Evolutionary conservation across 2,797 vertebrate species (phyloP).

Genomic region (Mallotus villosus): DNA sequence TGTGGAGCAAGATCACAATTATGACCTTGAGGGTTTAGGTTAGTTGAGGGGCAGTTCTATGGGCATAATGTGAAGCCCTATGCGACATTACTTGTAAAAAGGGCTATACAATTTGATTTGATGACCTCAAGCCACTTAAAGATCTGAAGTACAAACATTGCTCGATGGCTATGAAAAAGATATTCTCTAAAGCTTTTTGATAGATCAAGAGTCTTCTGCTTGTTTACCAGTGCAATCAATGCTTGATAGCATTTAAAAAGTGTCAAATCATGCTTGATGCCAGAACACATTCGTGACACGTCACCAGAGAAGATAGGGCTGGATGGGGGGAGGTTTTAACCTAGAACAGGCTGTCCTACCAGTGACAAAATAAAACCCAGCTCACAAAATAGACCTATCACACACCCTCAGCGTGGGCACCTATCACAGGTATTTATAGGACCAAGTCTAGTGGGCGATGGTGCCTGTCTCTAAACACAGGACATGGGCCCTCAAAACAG

Average conservation of each 20-base stretch:
- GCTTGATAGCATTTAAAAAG: conserved; percentile 3
- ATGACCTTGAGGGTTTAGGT: too few species aligned
- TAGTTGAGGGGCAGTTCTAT: too few species aligned
- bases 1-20: too few species aligned
- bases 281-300: neutral
- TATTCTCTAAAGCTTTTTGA: too few species aligned
- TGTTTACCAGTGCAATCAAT: too few species aligned
- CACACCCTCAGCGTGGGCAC: conserved; percentile 31
- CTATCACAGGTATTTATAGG: conserved; percentile 61
- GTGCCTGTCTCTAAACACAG: conserved; percentile 21
- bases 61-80: too few species aligned
- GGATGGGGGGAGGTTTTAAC: conserved; percentile 25
- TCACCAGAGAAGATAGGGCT: conserved; percentile 11
- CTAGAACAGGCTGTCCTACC: conserved; percentile 42
- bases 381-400: conserved; percentile 29
- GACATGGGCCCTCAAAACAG: conserved; percentile 36
- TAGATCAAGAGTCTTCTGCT: too few species aligned
- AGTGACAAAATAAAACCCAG: conserved; percentile 17
- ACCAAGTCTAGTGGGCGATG: conserved; percentile 39
- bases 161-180: too few species aligned
- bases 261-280: neutral
- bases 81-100: too few species aligned
- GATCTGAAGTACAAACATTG: too few species aligned
- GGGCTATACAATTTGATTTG: too few species aligned
- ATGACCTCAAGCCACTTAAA: too few species aligned